Base-by-base conservation (phyloP, 2,888 invertebrate genomes). In the Bedellia somnulentella region DNA sequence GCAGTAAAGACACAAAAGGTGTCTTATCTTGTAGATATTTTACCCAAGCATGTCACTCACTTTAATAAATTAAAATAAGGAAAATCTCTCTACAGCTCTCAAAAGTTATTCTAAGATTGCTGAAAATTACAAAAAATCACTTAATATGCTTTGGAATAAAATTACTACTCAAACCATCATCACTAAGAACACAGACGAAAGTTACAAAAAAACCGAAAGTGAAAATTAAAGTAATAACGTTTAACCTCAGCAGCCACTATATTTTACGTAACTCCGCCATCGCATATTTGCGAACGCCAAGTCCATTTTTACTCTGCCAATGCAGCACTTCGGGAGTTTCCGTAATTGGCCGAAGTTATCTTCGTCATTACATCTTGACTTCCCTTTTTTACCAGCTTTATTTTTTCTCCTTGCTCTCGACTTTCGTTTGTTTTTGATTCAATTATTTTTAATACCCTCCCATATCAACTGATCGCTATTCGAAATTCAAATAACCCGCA, bases 271-370 rank as follows among this genome's bases (percentile, higher is more conserved):
- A 53, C 53, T 54, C 49, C 52, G 42, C 50, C 49, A 37, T 32
- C 18, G 61, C 63, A 66, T 61, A 66, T 66, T 66, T 59, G 54
- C 57, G 47, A 52, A 53, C 45, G 44, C 39, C 41, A 50, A 57
- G 57, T 57, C 59, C 58, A 61, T 68, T 71, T 64, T 60, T 59
- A 61, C 63, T 53, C 56, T 44, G 70, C 63, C 59, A 52, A 71
- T 63, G 66, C 68, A 62, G 75, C 71, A 63, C 52, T 66, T 58
- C 53, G 54, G 50, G n/a, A 52, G 52, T 52, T 48, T 52, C 52
- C 57, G 71, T 73, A 75, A 75, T 75, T 75, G 75, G 68, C 68
- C 61, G 56, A 59, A 67, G 57, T 64, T 75, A 75, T 75, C 75
- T 70, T 51, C 57, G 53, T 67, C 73, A 71, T 75, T 73, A 73